Evolutionary conservation across 2,113 vertebrate species (phyloP).

Genomic region (Tragelaphus imberbis): DNA sequence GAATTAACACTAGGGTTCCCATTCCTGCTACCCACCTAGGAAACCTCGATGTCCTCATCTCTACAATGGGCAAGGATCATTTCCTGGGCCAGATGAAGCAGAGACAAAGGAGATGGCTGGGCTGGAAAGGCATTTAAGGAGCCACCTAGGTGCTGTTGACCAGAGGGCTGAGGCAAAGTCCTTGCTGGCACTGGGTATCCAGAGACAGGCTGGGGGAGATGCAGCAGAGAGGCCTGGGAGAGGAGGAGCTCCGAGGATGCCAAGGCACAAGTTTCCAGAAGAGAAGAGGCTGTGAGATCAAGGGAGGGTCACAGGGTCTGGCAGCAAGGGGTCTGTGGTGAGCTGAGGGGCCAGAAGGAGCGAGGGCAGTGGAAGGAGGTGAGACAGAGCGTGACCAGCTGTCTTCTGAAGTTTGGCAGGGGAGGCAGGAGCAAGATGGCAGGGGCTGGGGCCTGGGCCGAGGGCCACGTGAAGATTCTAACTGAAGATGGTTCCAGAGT

Average conservation of each 20-base stretch:
- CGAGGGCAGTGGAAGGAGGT: accelerated
- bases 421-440: background rate
- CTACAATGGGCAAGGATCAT: background rate
- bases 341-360: background rate
- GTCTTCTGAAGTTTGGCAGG: background rate
- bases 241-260: accelerated
- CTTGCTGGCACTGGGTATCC: accelerated
- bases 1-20: accelerated
- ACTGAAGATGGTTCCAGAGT: background rate
- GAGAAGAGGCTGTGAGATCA: background rate
- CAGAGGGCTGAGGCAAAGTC: background rate
- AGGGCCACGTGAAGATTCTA: background rate
- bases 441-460: background rate
- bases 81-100: background rate
- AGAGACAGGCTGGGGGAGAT: background rate
- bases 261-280: background rate
- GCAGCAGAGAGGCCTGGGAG: too few relatives aligned
- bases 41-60: background rate
- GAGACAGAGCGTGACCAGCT: accelerated
- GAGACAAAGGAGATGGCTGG: background rate
- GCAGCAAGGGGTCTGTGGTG: accelerated
- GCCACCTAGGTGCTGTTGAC: background rate
- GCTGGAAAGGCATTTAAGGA: background rate
- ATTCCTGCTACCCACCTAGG: accelerated
- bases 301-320: accelerated